A percentile compares a stretch with the other conserved stretches of the same genome.
Conservation (phyloP, 2,797 vertebrate species). For the Masticophis lateralis region DNA sequence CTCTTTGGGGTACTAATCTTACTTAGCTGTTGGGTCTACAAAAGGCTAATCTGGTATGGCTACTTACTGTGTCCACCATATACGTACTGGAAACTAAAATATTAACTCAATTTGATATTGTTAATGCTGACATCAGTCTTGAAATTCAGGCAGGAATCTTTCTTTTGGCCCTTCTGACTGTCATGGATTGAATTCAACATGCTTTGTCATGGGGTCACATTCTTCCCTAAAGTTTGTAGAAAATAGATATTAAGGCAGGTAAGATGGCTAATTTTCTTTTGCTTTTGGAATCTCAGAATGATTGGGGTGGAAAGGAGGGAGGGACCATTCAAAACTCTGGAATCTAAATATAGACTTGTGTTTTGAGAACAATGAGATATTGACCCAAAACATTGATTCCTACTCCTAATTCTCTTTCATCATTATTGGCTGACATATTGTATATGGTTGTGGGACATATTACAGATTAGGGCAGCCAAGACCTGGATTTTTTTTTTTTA, state of each 20-base stretch:
- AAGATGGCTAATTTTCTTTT: background rate
- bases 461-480: background rate
- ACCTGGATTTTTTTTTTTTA: background rate
- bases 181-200: background rate
- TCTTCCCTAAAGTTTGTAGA: background rate
- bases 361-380: background rate
- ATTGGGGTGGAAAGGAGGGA: background rate
- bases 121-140: background rate
- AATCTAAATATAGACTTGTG: background rate
- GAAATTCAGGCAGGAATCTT: background rate
- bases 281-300: background rate
- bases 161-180: background rate
- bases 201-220: background rate
- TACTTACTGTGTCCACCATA: background rate
- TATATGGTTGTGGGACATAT: background rate
- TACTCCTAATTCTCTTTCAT: background rate
- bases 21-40: background rate
- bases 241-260: background rate
- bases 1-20: background rate
- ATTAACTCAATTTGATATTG: background rate
- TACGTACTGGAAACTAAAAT: background rate
- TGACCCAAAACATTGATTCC: background rate
- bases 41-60: background rate
- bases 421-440: background rate
- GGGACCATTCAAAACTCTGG: background rate